Conservation (phyloP, 2,888 invertebrate genomes). For the Leptothorax acervorum region DNA sequence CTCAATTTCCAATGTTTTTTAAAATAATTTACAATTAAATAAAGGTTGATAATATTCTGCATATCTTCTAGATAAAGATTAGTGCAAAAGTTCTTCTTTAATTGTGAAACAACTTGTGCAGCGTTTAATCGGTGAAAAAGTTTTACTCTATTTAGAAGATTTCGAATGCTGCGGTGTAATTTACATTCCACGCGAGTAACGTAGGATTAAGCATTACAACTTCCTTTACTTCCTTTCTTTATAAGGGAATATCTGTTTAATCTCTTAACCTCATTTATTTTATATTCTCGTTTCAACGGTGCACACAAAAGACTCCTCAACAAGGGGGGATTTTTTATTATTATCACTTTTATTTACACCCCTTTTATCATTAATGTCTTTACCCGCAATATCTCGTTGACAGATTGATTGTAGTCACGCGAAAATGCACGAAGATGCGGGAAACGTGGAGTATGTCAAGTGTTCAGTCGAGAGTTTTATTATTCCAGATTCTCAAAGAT, state of each 20-base stretch:
- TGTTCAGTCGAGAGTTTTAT: slow-evolving; percentile 6
- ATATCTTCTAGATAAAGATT: not conserved
- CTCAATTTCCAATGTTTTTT: not conserved
- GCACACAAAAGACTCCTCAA: not conserved
- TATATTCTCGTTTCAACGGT: not conserved
- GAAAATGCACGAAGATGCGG: not conserved
- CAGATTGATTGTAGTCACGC: slow-evolving; percentile 1
- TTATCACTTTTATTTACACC: not conserved
- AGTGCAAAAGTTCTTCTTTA: not conserved
- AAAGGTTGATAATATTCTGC: not conserved
- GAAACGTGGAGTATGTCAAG: not conserved
- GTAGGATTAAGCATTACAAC: not conserved
- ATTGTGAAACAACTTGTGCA: not conserved
- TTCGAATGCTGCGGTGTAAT: not conserved
- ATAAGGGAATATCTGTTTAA: not conserved
- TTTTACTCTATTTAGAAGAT: not conserved
- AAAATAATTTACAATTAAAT: not conserved
- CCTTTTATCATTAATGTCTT: not conserved
- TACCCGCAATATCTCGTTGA: slow-evolving; percentile 14
- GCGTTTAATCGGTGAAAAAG: not conserved
- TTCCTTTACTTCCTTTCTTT: not conserved
- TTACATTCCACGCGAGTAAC: not conserved
- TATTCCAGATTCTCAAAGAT: not conserved
- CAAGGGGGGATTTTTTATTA: not conserved
- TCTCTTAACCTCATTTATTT: not conserved